Conservation (phyloP, 2,113 vertebrate species). For the Anhinga anhinga region DNA sequence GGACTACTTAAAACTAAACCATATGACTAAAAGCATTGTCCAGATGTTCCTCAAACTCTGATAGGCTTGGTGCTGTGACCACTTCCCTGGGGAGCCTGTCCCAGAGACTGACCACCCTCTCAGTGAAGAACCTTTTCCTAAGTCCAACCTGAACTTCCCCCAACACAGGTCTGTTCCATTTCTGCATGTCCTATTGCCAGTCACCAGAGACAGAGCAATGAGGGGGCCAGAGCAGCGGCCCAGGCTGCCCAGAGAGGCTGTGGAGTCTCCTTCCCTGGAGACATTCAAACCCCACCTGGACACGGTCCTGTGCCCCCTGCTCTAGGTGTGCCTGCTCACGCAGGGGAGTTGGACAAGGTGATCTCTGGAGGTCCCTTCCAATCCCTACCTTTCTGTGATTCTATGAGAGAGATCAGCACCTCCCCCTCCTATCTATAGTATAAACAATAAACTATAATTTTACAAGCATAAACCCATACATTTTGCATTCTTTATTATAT, state of each 20-base stretch:
- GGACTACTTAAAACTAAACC: neutral
- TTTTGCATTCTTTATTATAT: neutral
- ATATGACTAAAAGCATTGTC: too few species aligned
- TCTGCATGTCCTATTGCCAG: accelerated
- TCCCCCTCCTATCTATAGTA: neutral
- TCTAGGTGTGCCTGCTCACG: too few species aligned
- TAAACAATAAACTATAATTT: neutral
- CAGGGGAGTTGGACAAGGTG: too few species aligned
- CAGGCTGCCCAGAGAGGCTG: too few species aligned
- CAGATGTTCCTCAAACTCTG: neutral
- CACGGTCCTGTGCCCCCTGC: too few species aligned
- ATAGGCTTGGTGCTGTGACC: neutral
- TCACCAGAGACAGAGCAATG: neutral
- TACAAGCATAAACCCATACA: neutral
- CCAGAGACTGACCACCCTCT: neutral
- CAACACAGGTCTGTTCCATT: neutral
- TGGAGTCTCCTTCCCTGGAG: too few species aligned
- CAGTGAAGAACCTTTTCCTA: neutral
- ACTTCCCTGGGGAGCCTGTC: neutral
- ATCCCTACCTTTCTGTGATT: neutral
- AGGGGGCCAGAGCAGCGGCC: too few species aligned
- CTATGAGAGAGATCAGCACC: neutral
- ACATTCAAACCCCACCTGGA: too few species aligned
- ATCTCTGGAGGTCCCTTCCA: neutral
- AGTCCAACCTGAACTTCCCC: neutral